phyloP scores from a whole-genome alignment of 2,797 vertebrate genomes.

The Thalassophryne amazonica region DNA sequence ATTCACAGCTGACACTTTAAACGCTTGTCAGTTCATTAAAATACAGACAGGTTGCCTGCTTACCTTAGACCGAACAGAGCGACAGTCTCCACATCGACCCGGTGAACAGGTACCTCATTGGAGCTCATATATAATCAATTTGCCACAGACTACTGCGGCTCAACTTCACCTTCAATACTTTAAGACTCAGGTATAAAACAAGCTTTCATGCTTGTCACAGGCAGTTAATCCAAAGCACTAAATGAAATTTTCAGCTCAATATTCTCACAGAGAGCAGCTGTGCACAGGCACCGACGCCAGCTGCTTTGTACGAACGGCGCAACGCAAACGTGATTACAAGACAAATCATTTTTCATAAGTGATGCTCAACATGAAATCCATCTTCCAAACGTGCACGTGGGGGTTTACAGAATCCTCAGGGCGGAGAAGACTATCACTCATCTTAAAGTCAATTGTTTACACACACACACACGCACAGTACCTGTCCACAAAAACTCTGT shows the following conservation, averaged over 20 bases:
- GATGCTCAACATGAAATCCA: constrained; percentile 8
- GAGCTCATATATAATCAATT: constrained; percentile 52
- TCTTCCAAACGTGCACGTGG: constrained; percentile 12
- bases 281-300: constrained; percentile 22
- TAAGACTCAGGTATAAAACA: constrained; percentile 17
- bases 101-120: constrained; percentile 34
- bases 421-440: too few relatives aligned
- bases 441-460: too few relatives aligned
- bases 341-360: constrained; percentile 38
- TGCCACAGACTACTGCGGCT: constrained; percentile 17
- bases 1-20: neutral
- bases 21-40: constrained; percentile 40
- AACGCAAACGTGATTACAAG: constrained; percentile 16
- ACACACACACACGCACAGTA: too few relatives aligned
- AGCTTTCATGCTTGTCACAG: constrained; percentile 41
- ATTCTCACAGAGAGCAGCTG: constrained; percentile 43
- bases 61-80: constrained; percentile 8
- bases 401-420: too few relatives aligned
- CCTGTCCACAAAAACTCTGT: too few relatives aligned
- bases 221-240: constrained; percentile 35
- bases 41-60: constrained; percentile 7
- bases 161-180: constrained; percentile 25
- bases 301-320: constrained; percentile 32
- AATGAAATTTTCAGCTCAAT: constrained; percentile 46
- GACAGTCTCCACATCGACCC: constrained; percentile 43